A percentile compares a stretch with the other conserved stretches of the same genome.
These are phyloP conservation scores for Antechinus stuartii DNA, from an alignment of 2,113 vertebrate species.

Conservation along the genomic window DNA sequence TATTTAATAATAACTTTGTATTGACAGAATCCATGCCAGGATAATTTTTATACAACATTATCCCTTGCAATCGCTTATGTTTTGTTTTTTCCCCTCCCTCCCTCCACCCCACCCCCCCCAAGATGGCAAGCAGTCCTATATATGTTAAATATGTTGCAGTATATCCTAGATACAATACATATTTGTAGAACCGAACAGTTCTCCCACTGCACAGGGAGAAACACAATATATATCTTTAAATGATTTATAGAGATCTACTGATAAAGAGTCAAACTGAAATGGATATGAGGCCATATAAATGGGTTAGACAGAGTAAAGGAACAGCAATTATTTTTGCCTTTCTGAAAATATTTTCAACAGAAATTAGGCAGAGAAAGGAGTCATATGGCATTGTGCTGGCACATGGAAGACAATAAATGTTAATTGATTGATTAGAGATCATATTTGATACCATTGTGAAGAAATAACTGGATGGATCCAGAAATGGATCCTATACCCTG, in stretches of 20 bases:
- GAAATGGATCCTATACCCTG: neutral
- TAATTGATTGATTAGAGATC: neutral
- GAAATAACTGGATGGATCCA: neutral
- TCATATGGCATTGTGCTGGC: neutral
- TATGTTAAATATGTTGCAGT: too few relatives aligned
- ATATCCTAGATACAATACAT: too few relatives aligned
- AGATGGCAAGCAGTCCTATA: too few relatives aligned
- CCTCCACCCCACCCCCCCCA: too few relatives aligned
- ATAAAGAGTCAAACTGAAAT: neutral
- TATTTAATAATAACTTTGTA: too few relatives aligned
- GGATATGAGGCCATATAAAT: neutral
- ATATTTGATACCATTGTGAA: neutral
- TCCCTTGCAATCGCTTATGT: too few relatives aligned
- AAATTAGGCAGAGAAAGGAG: neutral
- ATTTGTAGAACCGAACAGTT: too few relatives aligned
- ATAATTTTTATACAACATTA: too few relatives aligned
- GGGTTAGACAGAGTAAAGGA: fast-evolving
- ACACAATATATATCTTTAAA: neutral
- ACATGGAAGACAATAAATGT: neutral
- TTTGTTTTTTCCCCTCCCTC: too few relatives aligned
- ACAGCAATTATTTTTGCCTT: neutral
- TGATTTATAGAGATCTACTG: neutral
- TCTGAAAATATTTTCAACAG: neutral
- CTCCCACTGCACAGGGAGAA: too few relatives aligned
- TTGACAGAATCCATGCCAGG: too few relatives aligned